A percentile compares a stretch with the other conserved stretches of the same genome.
Conservation (phyloP, 2,113 vertebrate genomes). For the Natator depressus region DNA sequence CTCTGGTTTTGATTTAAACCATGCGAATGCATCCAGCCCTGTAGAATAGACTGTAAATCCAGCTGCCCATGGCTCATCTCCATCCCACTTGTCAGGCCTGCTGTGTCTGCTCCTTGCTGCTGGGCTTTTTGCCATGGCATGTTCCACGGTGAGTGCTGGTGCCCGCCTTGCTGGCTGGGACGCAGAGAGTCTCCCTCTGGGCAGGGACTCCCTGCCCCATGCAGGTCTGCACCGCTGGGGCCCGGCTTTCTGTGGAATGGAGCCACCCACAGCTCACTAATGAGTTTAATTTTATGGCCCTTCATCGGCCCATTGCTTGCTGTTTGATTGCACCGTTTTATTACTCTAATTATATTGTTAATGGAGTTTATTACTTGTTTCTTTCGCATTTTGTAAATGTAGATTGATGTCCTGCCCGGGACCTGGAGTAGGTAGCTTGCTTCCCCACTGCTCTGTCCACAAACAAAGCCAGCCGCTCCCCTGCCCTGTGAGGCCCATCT, state of each 20-base stretch:
- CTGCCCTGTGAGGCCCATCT: background rate
- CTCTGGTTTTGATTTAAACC: background rate
- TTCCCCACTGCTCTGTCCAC: background rate
- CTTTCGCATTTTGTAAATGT: background rate
- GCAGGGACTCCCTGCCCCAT: background rate
- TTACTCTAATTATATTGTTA: constrained; percentile 38
- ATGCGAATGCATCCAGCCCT: background rate
- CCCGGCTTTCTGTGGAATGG: background rate
- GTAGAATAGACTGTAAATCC: background rate
- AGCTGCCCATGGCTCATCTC: background rate
- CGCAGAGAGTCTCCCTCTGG: background rate
- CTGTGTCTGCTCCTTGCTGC: background rate
- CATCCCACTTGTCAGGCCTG: background rate
- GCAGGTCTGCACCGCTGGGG: background rate
- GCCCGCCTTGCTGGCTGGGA: background rate
- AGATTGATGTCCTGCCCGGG: background rate
- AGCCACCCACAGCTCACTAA: background rate
- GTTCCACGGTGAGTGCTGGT: background rate
- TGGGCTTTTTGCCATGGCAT: background rate
- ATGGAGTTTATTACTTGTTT: constrained; percentile 23
- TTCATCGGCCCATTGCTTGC: constrained; percentile 22
- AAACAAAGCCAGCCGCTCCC: background rate
- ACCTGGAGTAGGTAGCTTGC: background rate
- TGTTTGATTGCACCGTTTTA: constrained; percentile 26
- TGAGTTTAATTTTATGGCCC: constrained; percentile 29